Evolutionary conservation across 1,140 invertebrate species (phyloP), one percentile per base, ranked within the genome.

Genomic region (Drosophila neocordata): DNA sequence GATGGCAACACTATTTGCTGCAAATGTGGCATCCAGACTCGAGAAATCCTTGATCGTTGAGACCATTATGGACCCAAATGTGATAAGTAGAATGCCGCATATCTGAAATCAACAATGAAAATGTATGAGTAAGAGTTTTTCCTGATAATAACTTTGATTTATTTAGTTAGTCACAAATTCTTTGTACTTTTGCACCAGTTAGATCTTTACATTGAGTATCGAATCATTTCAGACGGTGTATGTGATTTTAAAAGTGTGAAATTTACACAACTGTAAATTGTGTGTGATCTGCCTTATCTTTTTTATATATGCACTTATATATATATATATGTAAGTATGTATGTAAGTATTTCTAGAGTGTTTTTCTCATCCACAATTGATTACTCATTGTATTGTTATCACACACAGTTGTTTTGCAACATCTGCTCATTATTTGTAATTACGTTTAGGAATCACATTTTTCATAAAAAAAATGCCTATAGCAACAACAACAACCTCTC

Each of bases 21-120:
- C 90, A 41, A 93, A 92, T 18, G 92, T 79, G 18, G 93, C 90
- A 12, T 94, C 75, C 8, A 93, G 78, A 27, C 91, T 91, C 53
- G 73, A 92, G 61, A 94, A 92, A 73, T 92, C 89, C 22, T 77
- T 84, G 69, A 93, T 92, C 84, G 93, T 92, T 9, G 93, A 63
- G 31, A 94, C 92, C 62, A 94, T 92, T 8, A 94, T 84, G 0
- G 94, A 93, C 4, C 95, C 95, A 20, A 94, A 84, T 5, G 93
- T 92, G 20, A 95, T 92, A 20, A 95, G 90, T 2, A 93, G 93
- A 37, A 95, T 90, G 2, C 95, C 95, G 57, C 93, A 93, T 90
- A 95, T 81, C 95, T 95, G 89, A 44, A 11, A 24, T 24, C 22
- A 24, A 2, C 22, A 24, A 2, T 24, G 22, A 4, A 24, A 24